Evolutionary conservation across 2,797 vertebrate genomes (phyloP).

Genomic region (Danionella dracula): DNA sequence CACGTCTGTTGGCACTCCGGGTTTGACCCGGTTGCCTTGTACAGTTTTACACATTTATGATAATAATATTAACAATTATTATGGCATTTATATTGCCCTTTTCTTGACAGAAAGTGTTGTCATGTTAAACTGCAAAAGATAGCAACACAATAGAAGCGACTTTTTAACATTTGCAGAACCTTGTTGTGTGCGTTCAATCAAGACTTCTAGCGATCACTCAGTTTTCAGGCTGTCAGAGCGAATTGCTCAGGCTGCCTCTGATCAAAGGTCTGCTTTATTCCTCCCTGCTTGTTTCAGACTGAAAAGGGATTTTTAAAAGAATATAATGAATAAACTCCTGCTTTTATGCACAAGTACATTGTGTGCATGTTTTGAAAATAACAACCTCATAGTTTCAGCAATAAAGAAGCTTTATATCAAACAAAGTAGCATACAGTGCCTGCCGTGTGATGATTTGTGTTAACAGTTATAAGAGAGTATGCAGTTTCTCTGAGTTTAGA

Average conservation of each 20-base stretch:
- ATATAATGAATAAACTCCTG: background rate
- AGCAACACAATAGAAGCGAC: too few species aligned
- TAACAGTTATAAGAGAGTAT: too few species aligned
- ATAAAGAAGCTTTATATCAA: too few species aligned
- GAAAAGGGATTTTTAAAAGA: constrained; percentile 16
- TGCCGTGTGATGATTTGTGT: too few species aligned
- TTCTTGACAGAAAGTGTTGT: too few species aligned
- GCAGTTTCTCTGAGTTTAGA: too few species aligned
- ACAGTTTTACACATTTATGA: too few species aligned
- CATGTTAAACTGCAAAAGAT: background rate
- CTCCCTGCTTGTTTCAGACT: constrained; percentile 3
- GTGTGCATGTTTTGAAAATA: too few species aligned
- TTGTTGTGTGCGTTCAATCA: background rate
- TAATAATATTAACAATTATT: too few species aligned
- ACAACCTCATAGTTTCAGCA: too few species aligned
- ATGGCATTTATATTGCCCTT: too few species aligned
- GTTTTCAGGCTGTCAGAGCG: background rate
- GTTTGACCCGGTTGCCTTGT: constrained; percentile 59
- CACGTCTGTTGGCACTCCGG: constrained; percentile 59
- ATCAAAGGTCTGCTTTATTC: constrained; percentile 19
- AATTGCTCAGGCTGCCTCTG: background rate
- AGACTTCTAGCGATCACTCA: background rate
- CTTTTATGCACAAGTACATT: background rate
- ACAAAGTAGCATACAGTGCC: too few species aligned
- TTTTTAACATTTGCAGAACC: background rate